A percentile compares a stretch with the other conserved stretches of the same genome.
Evolutionary conservation across 64 coral and sea anemone species (phyloP).

Genomic region (Montipora capricornis): DNA sequence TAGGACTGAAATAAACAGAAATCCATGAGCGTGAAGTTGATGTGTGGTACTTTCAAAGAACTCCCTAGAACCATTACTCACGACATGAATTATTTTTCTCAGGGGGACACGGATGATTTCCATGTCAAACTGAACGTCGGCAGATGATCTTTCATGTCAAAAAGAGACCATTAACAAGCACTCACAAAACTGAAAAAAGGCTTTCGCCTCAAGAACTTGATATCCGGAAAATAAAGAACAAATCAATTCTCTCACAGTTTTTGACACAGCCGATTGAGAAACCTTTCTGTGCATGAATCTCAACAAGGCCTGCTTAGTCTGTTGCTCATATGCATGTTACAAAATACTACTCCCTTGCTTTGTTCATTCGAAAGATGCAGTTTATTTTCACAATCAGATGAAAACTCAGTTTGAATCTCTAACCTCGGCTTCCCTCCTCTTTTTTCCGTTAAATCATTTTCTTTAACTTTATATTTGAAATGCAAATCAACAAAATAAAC

Average conservation of each 20-base stretch:
- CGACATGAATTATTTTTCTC: neutral
- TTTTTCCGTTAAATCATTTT: too few relatives aligned
- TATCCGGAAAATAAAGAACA: slow-evolving; percentile 2
- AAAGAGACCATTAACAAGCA: neutral
- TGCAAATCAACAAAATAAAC: too few relatives aligned
- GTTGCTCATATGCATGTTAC: too few relatives aligned
- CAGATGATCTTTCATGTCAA: neutral
- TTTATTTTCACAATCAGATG: too few relatives aligned
- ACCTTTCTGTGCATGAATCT: neutral
- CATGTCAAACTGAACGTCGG: neutral
- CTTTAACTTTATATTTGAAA: too few relatives aligned
- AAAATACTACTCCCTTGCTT: too few relatives aligned
- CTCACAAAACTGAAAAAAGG: slow-evolving; percentile 5
- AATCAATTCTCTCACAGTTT: too few relatives aligned
- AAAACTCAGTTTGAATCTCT: too few relatives aligned
- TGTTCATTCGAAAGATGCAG: too few relatives aligned
- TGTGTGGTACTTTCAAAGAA: slow-evolving; percentile 13
- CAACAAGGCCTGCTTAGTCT: too few relatives aligned
- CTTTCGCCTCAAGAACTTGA: slow-evolving; percentile 36
- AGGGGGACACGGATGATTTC: too few relatives aligned
- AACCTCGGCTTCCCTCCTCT: too few relatives aligned
- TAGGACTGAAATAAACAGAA: slow-evolving; percentile 50
- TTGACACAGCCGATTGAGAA: neutral
- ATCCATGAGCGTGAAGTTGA: neutral
- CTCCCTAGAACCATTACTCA: neutral